These are phyloP conservation scores for Trichopoda pennipes DNA, from an alignment of 2,888 invertebrate species.

Conservation along the genomic window DNA sequence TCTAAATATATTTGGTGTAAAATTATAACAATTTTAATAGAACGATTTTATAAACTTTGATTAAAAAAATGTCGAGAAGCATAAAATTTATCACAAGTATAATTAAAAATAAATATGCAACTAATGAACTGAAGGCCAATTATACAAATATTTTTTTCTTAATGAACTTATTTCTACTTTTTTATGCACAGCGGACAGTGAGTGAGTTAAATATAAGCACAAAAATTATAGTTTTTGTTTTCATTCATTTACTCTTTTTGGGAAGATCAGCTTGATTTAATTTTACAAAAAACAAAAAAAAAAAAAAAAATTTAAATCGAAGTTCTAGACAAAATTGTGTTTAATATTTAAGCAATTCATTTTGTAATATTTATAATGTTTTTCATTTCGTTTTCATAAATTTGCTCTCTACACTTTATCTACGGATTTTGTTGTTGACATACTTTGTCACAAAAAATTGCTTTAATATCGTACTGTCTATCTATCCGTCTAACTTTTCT, in stretches of 20 bases:
- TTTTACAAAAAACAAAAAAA: not conserved
- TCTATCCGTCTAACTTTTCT: conserved; percentile 46
- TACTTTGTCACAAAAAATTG: conserved; percentile 41
- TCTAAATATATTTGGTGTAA: conserved; percentile 70
- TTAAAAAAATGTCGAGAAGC: no score
- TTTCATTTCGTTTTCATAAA: not conserved
- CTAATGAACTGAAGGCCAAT: no score
- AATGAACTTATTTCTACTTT: no score
- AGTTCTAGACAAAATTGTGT: not conserved
- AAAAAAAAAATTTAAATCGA: conserved; percentile 8
- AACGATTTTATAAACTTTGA: no score
- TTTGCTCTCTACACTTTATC: not conserved
- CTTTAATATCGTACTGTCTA: conserved; percentile 42
- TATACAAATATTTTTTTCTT: no score
- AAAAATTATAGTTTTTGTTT: no score
- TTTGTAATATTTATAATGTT: conserved; percentile 16
- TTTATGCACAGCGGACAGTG: no score
- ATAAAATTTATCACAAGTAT: no score
- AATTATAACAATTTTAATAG: conserved; percentile 9
- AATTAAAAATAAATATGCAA: no score
- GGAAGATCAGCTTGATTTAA: no score
- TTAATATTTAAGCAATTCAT: not conserved
- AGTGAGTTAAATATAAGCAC: no score
- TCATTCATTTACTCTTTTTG: no score
- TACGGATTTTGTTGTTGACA: conserved; percentile 32